Percentiles rank a stretch among this genome's conserved stretches.
phyloP scores from a whole-genome alignment of 2,113 vertebrate species.

The Rhinogobius similis region DNA sequence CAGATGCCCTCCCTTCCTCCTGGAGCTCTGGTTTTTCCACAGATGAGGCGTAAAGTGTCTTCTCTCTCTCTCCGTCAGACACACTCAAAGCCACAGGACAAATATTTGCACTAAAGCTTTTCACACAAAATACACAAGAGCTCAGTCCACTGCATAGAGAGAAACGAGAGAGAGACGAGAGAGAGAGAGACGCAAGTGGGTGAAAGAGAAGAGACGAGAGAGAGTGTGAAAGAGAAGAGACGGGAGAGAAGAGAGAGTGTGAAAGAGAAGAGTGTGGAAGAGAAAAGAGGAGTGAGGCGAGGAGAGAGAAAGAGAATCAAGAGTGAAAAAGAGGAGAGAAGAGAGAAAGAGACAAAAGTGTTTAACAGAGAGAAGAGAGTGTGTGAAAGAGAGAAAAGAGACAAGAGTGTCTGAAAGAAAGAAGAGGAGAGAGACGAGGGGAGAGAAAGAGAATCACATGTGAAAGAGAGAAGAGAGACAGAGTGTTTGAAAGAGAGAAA shows the following conservation, averaged over 20 bases:
- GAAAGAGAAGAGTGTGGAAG: neutral
- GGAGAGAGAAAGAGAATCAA: neutral
- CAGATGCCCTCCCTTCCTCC: too few species aligned
- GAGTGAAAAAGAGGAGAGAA: too few species aligned
- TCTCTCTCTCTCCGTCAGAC: conserved; percentile 59
- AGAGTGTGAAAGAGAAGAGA: neutral
- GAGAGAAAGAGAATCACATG: too few species aligned
- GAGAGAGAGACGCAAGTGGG: conserved; percentile 30
- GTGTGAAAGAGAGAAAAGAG: too few species aligned
- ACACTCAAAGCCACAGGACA: conserved; percentile 64
- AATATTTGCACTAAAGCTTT: conserved; percentile 81
- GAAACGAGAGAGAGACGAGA: neutral
- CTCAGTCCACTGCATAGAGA: conserved; percentile 39
- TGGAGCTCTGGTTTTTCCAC: too few species aligned
- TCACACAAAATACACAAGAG: conserved; percentile 66
- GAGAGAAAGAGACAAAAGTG: too few species aligned
- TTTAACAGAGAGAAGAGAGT: too few species aligned
- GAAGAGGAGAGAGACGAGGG: too few species aligned
- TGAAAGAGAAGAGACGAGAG: neutral
- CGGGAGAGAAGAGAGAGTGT: neutral
- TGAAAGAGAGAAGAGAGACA: too few species aligned
- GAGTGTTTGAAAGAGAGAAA: too few species aligned
- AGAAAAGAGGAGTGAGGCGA: neutral
- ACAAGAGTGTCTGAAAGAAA: too few species aligned
- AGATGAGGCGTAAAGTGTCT: too few species aligned